Percentiles rank a stretch among this genome's conserved stretches.
Conservation (phyloP, 2,113 vertebrate species). For the Nymphicus hollandicus region DNA sequence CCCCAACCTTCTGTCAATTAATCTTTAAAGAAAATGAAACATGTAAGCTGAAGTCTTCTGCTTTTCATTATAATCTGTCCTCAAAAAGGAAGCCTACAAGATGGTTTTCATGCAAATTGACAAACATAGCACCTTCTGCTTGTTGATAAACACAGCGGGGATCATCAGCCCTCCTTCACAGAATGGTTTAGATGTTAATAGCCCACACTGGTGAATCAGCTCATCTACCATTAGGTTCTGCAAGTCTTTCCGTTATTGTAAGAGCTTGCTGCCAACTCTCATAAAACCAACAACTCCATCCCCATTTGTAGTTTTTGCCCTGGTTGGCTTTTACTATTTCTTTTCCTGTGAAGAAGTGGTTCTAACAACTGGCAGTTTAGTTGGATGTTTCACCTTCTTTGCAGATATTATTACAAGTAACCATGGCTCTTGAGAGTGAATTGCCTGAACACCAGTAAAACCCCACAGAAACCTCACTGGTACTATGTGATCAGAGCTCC, state of each 20-base stretch:
- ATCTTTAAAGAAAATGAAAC: neutral
- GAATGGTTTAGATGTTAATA: neutral
- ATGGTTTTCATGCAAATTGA: neutral
- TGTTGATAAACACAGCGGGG: neutral
- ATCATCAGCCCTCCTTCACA: neutral
- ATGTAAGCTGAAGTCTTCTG: neutral
- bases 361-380: neutral
- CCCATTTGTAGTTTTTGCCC: neutral
- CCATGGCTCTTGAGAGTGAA: neutral
- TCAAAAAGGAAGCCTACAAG: neutral
- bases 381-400: neutral
- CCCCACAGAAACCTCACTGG: neutral
- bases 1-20: neutral
- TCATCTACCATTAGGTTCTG: neutral
- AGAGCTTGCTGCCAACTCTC: neutral
- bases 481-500: neutral
- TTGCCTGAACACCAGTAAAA: neutral
- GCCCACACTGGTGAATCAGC: neutral
- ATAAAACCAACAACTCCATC: neutral
- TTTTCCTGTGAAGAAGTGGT: neutral
- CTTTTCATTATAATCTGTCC: neutral
- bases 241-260: neutral
- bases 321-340: neutral
- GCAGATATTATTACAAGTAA: neutral
- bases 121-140: neutral